Conservation (phyloP, 2,888 invertebrate genomes). For the Orthosia cruda region DNA sequence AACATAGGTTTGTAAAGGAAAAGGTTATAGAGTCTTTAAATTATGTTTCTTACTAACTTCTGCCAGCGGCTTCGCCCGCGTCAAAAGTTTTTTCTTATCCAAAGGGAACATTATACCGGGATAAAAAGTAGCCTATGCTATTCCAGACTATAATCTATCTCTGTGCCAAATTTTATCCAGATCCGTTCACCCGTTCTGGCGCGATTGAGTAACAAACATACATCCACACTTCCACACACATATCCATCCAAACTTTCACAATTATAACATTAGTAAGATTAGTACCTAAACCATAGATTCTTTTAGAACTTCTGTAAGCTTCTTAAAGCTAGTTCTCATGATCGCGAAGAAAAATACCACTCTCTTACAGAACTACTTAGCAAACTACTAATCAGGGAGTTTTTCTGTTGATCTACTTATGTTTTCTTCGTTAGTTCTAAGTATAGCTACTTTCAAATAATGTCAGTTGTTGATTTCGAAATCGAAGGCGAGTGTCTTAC, state of each 20-base stretch:
- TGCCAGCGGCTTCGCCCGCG: no score
- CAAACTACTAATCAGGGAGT: constrained; percentile 22
- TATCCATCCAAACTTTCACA: no score
- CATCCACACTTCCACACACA: no score
- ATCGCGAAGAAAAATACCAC: neutral
- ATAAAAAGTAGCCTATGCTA: no score
- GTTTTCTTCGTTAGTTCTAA: constrained; percentile 22
- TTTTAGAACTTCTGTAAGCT: neutral
- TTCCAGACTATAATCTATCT: no score
- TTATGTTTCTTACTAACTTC: neutral
- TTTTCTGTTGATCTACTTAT: constrained; percentile 34
- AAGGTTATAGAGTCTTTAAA: neutral
- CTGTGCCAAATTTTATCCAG: no score
- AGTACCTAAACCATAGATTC: neutral
- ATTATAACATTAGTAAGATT: no score
- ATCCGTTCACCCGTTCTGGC: no score
- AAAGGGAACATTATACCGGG: no score
- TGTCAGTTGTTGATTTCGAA: constrained; percentile 13
- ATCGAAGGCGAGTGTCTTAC: constrained; percentile 10
- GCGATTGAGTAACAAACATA: no score
- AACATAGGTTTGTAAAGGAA: no score
- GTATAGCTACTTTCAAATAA: constrained; percentile 17
- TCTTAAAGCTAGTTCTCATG: constrained; percentile 1
- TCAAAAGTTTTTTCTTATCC: no score
- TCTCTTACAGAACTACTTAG: constrained; percentile 18